Evolutionary conservation across 2,888 invertebrate species (phyloP), one percentile per base, ranked within the genome.

Genomic region (Eupithecia dodoneata): DNA sequence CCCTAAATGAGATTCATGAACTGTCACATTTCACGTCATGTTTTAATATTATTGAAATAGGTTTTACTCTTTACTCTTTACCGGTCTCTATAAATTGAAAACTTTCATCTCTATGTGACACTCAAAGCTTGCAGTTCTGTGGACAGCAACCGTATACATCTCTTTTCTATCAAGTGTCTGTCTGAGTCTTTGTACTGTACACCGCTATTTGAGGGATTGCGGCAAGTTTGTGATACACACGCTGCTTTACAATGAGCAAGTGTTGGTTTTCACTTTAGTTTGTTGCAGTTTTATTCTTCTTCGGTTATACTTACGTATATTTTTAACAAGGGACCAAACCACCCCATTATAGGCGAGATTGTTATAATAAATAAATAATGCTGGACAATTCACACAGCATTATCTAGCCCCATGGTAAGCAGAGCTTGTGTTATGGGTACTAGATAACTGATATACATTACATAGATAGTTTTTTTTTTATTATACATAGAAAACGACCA

Each of bases 81-180:
- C 45, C 7, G 45, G 2, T 45, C 3, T 47, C 2, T 52, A 63
- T 30, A 13, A 42, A 42, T 66, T 66, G 13, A 66, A 69, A 18
- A 30, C 45, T 45, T 45, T 15, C 69, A 45, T 18, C 44, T 70
- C 70, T 70, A 70, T 30, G 69, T 5, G 18, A 12, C 2, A 12
- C 30, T 13, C 47, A n/a, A 10, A 42, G 42, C 44, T 69, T n/a
- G n/a, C 44, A 9, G 70, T 13, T 78, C 75, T 69, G 13, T 41
- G 73, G n/a, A 30, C 55, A 63, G 41, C 66, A 67, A 49, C 45
- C 47, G 42, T 76, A 67, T 71, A 30, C 30, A 77, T 73, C 79
- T 78, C 81, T 79, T 80, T 80, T 72, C 77, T 78, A 79, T 79
- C 75, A 79, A 79, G 77, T 76, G 73, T 76, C 72, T 73, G 76